A percentile compares a stretch with the other conserved stretches of the same genome.
Conservation (phyloP, 2,113 vertebrate species). For the Cariama cristata region DNA sequence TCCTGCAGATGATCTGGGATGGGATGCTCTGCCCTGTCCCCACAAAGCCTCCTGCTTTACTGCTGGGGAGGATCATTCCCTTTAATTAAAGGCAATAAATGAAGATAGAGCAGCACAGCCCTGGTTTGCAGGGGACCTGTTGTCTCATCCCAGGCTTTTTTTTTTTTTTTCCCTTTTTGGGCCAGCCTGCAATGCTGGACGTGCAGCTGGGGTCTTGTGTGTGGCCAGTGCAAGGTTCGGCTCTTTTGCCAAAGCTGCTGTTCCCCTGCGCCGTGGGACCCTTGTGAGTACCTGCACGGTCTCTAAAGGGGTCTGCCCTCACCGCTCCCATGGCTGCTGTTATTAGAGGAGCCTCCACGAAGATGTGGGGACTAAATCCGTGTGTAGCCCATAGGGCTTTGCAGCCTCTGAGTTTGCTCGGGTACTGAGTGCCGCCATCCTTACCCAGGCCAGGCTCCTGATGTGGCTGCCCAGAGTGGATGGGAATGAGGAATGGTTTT, state of each 20-base stretch:
- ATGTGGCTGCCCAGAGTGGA: background rate
- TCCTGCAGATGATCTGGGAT: background rate
- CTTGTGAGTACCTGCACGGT: fast-evolving
- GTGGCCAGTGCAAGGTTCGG: fast-evolving
- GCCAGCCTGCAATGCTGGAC: background rate
- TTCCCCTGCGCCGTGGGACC: background rate
- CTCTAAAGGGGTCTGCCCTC: background rate
- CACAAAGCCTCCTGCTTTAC: background rate
- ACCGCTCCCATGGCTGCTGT: fast-evolving
- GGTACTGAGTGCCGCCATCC: background rate
- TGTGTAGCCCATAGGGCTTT: fast-evolving
- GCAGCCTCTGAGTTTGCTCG: background rate
- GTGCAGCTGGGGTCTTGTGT: fast-evolving
- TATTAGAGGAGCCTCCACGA: background rate
- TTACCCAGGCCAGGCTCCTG: background rate
- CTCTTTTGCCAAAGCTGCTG: background rate
- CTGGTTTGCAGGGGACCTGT: background rate
- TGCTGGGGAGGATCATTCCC: background rate
- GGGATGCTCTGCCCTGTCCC: background rate
- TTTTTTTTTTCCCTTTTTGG: background rate
- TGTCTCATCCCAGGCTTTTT: background rate
- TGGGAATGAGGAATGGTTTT: background rate
- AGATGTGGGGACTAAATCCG: background rate
- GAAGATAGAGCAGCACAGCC: background rate
- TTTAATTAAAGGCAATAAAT: background rate